Percentiles rank a stretch among this genome's conserved stretches.
Evolutionary conservation across 2,113 vertebrate species (phyloP).

Genomic region (Setophaga petechia): DNA sequence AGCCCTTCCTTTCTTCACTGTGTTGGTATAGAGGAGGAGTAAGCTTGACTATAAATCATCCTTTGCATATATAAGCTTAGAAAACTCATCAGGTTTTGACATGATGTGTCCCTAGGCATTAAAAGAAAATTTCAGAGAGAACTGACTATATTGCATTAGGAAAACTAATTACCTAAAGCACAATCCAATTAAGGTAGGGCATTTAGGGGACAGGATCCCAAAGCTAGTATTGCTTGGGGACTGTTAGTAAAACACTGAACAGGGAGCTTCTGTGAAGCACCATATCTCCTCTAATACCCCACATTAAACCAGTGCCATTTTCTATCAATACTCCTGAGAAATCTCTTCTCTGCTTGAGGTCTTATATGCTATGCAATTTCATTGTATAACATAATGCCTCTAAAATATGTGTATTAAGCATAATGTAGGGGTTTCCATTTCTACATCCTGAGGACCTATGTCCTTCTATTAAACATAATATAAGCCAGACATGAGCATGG

Average conservation of each 20-base stretch:
- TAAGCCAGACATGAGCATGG: background rate
- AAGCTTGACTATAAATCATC: background rate
- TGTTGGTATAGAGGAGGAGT: background rate
- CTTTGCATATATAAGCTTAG: background rate
- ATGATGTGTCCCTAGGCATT: background rate
- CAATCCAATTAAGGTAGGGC: constrained; percentile 52
- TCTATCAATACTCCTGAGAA: background rate
- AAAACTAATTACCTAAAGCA: constrained; percentile 62
- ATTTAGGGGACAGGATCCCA: constrained; percentile 26
- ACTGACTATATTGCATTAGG: constrained; percentile 4
- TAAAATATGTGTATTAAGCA: background rate
- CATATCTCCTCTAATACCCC: background rate
- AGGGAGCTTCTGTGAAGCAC: background rate
- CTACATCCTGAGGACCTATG: background rate
- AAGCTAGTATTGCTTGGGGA: background rate
- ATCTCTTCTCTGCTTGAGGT: background rate
- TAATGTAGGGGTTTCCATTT: constrained; percentile 52
- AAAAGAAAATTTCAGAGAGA: constrained; percentile 16
- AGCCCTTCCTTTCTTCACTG: background rate
- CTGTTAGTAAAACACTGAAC: background rate
- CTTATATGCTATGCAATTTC: background rate
- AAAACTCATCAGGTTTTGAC: constrained; percentile 2
- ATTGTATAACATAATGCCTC: background rate
- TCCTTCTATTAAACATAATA: background rate
- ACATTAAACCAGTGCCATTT: background rate